Base-by-base conservation (phyloP, 2,797 vertebrate species). In the Micrastur ruficollis region DNA sequence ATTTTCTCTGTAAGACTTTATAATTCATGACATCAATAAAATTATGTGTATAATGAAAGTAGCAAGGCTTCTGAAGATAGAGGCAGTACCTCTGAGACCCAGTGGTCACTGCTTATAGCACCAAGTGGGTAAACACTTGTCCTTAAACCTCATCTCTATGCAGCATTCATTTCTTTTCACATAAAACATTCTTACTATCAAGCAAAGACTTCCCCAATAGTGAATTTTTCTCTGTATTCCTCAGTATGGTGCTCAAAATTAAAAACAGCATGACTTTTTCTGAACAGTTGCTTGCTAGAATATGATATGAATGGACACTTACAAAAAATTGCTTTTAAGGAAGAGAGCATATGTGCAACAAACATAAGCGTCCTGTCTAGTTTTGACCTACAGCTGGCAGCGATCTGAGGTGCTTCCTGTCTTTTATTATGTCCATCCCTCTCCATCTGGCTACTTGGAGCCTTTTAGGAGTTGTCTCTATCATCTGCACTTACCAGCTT, bases 401-500 rank as follows among this genome's bases (percentile, higher is more conserved):
- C 0, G 0, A 61, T 90, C 38, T 84, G 53, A 92, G 53, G 40
- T 59, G 11, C 19, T 68, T 92, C 16, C 18, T 42, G 4, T 56
- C 53, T 84, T 92, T 86, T 93, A 62, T 68, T 6, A 1, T 50
- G 40, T 29, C 47, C 79, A 85, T 92, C n/a, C 44, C 50, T 86
- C 63, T 82, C 89, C 88, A 97, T 93, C 94, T 97, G 94, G 36
- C 58, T 88, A 7, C 26, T 65, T 95, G 75, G 53, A 89, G 53
- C 34, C 49, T 94, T 87, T 80, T 63, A 78, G 73, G 9, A 78
- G 65, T 63, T 79, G 5, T 82, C 26, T 81, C 23, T 55, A 50
- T 74, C 17, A 61, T 79, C 85, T 81, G 44, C 32, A 59, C 6
- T 70, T 81, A 58, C 8, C 29, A 56, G n/a, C 47, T 86, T 94